Evolutionary conservation across 2,888 invertebrate species (phyloP).

Genomic region (Arge pagana): DNA sequence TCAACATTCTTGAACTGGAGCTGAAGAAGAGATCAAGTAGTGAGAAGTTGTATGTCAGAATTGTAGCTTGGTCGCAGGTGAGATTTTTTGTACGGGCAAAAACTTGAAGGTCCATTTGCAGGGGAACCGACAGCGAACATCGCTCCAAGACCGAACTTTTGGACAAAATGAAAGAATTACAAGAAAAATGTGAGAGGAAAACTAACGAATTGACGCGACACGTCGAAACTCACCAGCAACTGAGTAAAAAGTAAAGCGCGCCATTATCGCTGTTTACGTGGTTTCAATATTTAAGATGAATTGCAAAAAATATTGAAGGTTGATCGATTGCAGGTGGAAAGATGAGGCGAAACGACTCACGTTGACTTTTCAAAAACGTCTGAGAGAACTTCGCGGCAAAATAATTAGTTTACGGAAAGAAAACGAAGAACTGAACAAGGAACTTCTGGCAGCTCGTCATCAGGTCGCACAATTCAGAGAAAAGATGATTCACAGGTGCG

Average conservation of each 20-base stretch:
- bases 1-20: slow-evolving; percentile 45
- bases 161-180: slow-evolving; percentile 34
- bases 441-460: slow-evolving; percentile 45
- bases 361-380: slow-evolving; percentile 65
- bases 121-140: slow-evolving; percentile 24
- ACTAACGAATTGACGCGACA: slow-evolving; percentile 66
- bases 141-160: slow-evolving; percentile 27
- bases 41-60: slow-evolving; percentile 34
- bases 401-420: slow-evolving; percentile 61
- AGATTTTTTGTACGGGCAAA: not conserved
- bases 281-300: slow-evolving; percentile 41
- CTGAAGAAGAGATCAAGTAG: slow-evolving; percentile 35
- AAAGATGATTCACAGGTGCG: slow-evolving; percentile 38
- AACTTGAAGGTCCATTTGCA: slow-evolving; percentile 6
- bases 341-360: slow-evolving; percentile 68
- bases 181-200: slow-evolving; percentile 51
- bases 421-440: slow-evolving; percentile 54
- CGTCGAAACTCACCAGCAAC: slow-evolving; percentile 65
- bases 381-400: slow-evolving; percentile 63
- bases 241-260: slow-evolving; percentile 62
- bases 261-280: slow-evolving; percentile 34
- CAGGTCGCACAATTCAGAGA: slow-evolving; percentile 40
- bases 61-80: slow-evolving; percentile 21
- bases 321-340: slow-evolving; percentile 65
- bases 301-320: not conserved